Conservation (phyloP, 1,140 invertebrate genomes). For the Pantala flavescens region DNA sequence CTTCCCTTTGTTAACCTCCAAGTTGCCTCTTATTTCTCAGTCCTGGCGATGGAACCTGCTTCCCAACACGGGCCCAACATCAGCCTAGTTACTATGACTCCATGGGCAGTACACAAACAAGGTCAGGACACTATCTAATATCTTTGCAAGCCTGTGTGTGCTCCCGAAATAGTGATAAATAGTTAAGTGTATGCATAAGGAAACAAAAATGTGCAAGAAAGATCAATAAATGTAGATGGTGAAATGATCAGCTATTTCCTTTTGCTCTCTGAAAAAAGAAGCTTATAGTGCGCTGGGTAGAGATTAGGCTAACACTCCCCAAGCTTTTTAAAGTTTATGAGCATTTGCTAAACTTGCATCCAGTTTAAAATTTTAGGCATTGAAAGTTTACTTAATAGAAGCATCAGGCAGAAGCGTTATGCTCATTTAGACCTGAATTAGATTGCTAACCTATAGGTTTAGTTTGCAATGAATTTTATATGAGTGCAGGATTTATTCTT, state of each 20-base stretch:
- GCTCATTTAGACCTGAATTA: too few species aligned
- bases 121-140: slow-evolving; percentile 21
- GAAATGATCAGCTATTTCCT: not conserved
- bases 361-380: too few species aligned
- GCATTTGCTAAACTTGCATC: too few species aligned
- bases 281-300: not conserved
- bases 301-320: not conserved
- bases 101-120: slow-evolving; percentile 37
- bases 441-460: not conserved
- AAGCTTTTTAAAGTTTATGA: too few species aligned
- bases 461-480: not conserved
- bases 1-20: not conserved
- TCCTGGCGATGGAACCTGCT: slow-evolving; percentile 38
- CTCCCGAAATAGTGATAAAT: not conserved
- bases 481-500: not conserved
- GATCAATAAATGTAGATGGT: not conserved
- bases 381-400: too few species aligned
- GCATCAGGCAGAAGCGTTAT: too few species aligned
- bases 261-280: not conserved
- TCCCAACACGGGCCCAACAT: slow-evolving; percentile 32
- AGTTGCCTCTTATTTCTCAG: slow-evolving; percentile 25
- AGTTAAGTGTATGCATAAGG: not conserved
- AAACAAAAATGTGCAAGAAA: not conserved
- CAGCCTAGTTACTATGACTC: slow-evolving; percentile 35
- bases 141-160: not conserved